Conservation (phyloP, 1,140 invertebrate species). For the Ostrea edulis region DNA sequence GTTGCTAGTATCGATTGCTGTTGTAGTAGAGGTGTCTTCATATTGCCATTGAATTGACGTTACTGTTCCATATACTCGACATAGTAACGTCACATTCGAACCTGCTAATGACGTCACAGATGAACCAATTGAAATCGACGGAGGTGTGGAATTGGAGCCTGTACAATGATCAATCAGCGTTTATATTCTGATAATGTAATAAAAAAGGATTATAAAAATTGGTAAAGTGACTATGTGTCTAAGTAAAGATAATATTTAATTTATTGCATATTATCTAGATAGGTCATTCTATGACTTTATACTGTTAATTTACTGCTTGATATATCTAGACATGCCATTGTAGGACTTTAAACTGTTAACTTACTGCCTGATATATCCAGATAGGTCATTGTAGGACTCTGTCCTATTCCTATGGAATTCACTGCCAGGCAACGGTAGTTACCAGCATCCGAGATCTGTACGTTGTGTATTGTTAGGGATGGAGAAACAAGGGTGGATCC, state of each 20-base stretch:
- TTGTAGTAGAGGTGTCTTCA: background rate
- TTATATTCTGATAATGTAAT: background rate
- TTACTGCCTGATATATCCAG: slow-evolving; percentile 46
- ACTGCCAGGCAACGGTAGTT: slow-evolving; percentile 50
- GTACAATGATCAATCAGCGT: background rate
- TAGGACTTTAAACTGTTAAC: background rate
- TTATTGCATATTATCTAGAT: too few relatives aligned
- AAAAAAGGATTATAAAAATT: too few relatives aligned
- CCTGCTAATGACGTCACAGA: background rate
- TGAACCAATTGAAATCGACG: background rate
- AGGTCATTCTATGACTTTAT: too few relatives aligned
- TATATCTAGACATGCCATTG: too few relatives aligned
- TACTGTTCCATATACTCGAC: background rate
- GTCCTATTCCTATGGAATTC: slow-evolving; percentile 45
- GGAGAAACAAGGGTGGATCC: slow-evolving; percentile 40
- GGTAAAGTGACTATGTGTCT: too few relatives aligned
- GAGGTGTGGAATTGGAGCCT: background rate
- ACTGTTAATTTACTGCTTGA: too few relatives aligned
- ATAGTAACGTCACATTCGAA: background rate
- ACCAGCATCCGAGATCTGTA: slow-evolving; percentile 16
- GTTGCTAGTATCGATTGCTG: background rate
- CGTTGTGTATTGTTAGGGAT: slow-evolving; percentile 35
- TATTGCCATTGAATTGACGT: background rate
- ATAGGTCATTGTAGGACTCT: slow-evolving; percentile 32
- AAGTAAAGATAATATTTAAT: too few relatives aligned